Evolutionary conservation across 2,113 vertebrate species (phyloP), one percentile per base, ranked within the genome.

Genomic region (Oreocharis arfaki): DNA sequence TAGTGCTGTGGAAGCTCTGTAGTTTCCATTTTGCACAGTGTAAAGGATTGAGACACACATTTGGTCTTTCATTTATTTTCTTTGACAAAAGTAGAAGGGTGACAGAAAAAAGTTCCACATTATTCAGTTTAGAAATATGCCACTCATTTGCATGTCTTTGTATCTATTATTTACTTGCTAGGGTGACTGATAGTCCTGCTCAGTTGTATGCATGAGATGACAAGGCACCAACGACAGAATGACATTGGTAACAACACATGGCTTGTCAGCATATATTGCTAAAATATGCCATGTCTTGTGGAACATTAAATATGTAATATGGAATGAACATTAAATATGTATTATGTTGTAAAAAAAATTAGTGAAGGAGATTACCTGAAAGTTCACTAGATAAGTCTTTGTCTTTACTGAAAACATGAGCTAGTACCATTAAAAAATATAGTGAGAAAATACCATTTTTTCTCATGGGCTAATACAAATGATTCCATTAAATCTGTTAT

Each of bases 231-330:
- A 23, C 0, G 7, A 26, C 70, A 82, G 37, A 91, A 78, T 83
- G 61, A 74, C 57, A 79, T 59, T 77, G 70, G 73, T 91, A 87
- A 83, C 44, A 91, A 55, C 84, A 79, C 69, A 49, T 92, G 90
- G 46, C 20, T 92, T 96, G 80, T 94, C 91, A 94, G 68, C 70
- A 83, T 92, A 49, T 71, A 80, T 95, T 94, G 83, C 77, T 95
- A 79, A 95, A 89, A 94, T 90, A 80, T 73, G 69, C 35, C 24
- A 39, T 37, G 28, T 82, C 64, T 91, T 83, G n/a, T 81, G 83
- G 84, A 92, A 73, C 85, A 80, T 95, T 96, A 91, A 95, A 87
- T 89, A 93, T 82, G 61, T 71, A 87, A 52, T 73, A 60, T 37
- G 35, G 76, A 74, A 39, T 78, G 57, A 90, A 59, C 37, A 84